Conservation (phyloP, 2,797 vertebrate species). For the Babyrousa celebensis region DNA sequence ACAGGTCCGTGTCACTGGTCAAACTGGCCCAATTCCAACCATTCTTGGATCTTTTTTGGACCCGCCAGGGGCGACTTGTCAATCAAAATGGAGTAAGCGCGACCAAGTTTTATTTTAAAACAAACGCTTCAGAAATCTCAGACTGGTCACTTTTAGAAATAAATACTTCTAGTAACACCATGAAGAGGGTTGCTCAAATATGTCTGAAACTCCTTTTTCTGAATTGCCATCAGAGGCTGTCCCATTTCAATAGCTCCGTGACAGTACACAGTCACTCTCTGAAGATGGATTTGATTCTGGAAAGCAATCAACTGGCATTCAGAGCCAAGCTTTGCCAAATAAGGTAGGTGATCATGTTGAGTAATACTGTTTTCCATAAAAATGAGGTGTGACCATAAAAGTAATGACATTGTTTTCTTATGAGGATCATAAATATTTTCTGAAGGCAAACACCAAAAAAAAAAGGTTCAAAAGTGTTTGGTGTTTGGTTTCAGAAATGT, state of each 20-base stretch:
- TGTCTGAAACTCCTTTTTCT: not conserved
- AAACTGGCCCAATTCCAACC: not conserved
- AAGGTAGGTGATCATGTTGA: not conserved
- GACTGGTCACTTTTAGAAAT: not conserved
- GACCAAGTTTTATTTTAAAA: not conserved
- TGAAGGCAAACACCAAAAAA: not conserved
- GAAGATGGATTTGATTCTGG: conserved; percentile 11
- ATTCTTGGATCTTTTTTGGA: not conserved
- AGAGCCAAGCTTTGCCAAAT: not conserved
- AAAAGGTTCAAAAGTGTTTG: not conserved
- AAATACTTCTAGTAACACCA: not conserved
- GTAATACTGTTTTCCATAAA: conserved; percentile 73
- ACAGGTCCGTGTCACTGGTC: not conserved
- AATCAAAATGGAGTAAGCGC: not conserved
- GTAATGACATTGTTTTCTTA: conserved; percentile 67
- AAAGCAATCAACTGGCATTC: not conserved
- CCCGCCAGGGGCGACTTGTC: not conserved
- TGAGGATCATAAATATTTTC: not conserved
- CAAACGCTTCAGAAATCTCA: not conserved
- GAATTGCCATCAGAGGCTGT: not conserved
- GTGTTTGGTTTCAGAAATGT: not conserved
- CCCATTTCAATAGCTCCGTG: not conserved
- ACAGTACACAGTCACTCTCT: not conserved
- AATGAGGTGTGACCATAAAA: conserved; percentile 29
- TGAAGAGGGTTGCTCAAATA: not conserved